These are phyloP conservation scores for Lydus trimaculatus DNA, from an alignment of 2,888 invertebrate genomes.

Conservation along the genomic window DNA sequence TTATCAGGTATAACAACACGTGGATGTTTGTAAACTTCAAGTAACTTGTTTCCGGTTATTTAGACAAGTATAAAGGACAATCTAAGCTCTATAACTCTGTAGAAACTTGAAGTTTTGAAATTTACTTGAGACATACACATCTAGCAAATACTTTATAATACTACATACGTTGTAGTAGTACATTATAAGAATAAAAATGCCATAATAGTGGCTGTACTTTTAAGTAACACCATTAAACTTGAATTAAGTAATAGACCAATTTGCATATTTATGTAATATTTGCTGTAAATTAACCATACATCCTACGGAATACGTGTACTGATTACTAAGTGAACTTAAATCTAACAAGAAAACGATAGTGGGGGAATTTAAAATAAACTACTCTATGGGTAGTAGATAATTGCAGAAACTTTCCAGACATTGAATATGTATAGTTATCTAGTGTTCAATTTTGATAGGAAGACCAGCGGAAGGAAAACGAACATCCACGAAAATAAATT, in stretches of 20 bases:
- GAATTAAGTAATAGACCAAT: slow-evolving; percentile 25
- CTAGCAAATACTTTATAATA: neutral
- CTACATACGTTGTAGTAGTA: neutral
- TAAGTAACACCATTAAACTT: slow-evolving; percentile 25
- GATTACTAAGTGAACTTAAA: slow-evolving; percentile 10
- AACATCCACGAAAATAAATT: neutral
- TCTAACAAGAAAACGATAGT: neutral
- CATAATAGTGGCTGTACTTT: neutral
- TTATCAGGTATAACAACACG: neutral
- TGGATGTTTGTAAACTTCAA: neutral
- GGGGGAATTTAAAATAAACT: slow-evolving; percentile 16
- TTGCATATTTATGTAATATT: slow-evolving; percentile 36
- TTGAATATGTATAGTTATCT: neutral
- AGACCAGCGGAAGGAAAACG: neutral
- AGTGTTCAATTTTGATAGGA: neutral
- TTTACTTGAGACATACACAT: neutral
- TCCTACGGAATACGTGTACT: slow-evolving; percentile 20
- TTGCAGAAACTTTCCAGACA: slow-evolving; percentile 38
- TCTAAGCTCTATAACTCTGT: neutral
- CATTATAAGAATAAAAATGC: neutral
- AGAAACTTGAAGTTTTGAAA: neutral
- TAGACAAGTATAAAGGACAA: neutral
- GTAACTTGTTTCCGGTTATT: neutral
- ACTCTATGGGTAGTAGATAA: slow-evolving; percentile 7
- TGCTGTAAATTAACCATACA: slow-evolving; percentile 29